These are phyloP conservation scores for Mesorhabditis sp. DNA, from an alignment of 2,888 invertebrate species.

Conservation along the genomic window DNA sequence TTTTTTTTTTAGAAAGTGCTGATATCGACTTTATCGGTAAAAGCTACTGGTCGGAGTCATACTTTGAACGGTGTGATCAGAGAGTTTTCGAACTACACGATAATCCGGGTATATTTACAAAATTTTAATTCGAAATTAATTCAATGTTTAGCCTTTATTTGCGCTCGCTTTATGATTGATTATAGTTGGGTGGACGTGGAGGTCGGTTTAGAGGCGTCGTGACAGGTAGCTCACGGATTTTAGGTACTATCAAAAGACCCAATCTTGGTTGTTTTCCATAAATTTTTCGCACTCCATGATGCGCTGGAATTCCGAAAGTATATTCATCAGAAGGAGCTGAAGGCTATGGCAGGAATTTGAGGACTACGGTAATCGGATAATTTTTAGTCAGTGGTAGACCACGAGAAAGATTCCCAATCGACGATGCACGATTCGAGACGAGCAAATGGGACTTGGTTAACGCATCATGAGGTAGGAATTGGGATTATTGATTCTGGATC, in stretches of 20 bases:
- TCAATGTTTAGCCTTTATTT: background rate
- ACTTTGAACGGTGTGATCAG: background rate
- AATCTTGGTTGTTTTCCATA: conserved; percentile 15
- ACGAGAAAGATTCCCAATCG: conserved; percentile 8
- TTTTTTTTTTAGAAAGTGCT: background rate
- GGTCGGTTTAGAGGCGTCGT: conserved; percentile 3
- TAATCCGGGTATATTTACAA: background rate
- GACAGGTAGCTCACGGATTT: background rate
- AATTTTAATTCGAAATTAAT: background rate
- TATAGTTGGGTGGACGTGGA: conserved; percentile 15
- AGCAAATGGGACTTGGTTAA: conserved; percentile 17
- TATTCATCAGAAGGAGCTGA: background rate
- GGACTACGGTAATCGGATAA: background rate
- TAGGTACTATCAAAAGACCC: conserved; percentile 7
- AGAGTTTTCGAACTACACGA: background rate
- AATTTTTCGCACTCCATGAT: conserved; percentile 12
- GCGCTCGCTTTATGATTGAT: background rate
- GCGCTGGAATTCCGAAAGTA: conserved; percentile 6
- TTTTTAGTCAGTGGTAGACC: conserved; percentile 16
- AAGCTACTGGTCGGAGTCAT: background rate
- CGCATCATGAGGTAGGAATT: conserved; percentile 1
- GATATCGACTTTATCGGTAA: background rate
- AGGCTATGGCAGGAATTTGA: conserved; percentile 12
- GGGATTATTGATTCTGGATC: too few relatives aligned
- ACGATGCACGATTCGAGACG: background rate